Conservation (phyloP, 53 echinoderm and acorn worm genomes). For the Antedon mediterranea region DNA sequence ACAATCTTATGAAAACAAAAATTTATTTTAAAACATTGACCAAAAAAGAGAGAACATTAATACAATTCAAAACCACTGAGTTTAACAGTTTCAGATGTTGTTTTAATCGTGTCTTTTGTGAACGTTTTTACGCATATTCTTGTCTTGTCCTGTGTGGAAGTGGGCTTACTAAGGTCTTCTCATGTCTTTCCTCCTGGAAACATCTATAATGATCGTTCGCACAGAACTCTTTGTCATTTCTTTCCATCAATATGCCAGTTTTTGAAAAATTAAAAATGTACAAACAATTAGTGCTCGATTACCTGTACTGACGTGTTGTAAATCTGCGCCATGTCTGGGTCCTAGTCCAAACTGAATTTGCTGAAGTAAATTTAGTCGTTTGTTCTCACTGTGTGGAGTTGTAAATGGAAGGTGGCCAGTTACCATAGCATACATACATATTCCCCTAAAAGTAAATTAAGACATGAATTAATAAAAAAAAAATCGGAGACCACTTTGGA, state of each 20-base stretch:
- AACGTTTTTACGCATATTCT: too few species aligned
- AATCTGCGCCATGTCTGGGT: conserved; percentile 49
- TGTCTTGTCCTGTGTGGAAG: too few species aligned
- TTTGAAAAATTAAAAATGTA: background rate
- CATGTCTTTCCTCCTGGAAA: too few species aligned
- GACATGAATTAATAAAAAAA: too few species aligned
- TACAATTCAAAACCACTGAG: too few species aligned
- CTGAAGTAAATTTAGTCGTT: conserved; percentile 53
- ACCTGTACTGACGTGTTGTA: conserved; percentile 67
- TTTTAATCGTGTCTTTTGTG: too few species aligned
- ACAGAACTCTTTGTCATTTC: background rate
- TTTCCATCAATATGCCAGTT: too few species aligned
- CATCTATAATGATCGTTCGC: background rate
- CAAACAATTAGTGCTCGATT: background rate
- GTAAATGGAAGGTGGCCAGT: conserved; percentile 91
- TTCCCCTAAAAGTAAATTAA: too few species aligned
- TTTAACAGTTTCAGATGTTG: too few species aligned
- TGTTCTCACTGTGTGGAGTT: conserved; percentile 74
- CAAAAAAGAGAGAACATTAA: too few species aligned
- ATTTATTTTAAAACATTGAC: background rate
- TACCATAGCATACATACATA: conserved; percentile 93
- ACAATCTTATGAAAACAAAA: conserved; percentile 34
- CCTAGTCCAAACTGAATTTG: conserved; percentile 81
- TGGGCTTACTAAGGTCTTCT: too few species aligned
- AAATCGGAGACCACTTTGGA: too few species aligned